These are phyloP conservation scores for Cephonodes hylas DNA, from an alignment of 2,888 invertebrate genomes.

Conservation along the genomic window DNA sequence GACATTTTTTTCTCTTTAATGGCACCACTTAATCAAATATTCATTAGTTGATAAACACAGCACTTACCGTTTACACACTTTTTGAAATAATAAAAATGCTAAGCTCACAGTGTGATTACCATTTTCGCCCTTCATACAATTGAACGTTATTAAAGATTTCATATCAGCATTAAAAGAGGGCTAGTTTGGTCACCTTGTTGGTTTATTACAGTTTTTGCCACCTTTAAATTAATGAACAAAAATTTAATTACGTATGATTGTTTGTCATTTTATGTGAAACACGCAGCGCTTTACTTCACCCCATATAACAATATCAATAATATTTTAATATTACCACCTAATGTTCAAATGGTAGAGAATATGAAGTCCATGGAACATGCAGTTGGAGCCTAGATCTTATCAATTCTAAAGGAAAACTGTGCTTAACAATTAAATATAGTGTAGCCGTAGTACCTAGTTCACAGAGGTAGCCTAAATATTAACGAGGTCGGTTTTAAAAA, in stretches of 20 bases:
- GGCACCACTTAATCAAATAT: conserved; percentile 46
- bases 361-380: too few species aligned
- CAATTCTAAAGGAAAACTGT: too few species aligned
- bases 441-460: too few species aligned
- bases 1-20: conserved; percentile 29
- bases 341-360: too few species aligned
- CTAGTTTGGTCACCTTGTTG: background rate
- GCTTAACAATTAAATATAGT: too few species aligned
- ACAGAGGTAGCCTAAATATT: background rate
- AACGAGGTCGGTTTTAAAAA: background rate
- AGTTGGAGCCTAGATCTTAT: too few species aligned
- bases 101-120: conserved; percentile 4
- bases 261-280: too few species aligned
- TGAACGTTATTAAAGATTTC: conserved; percentile 2
- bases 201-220: background rate
- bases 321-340: too few species aligned
- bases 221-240: background rate
- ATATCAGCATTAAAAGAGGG: background rate
- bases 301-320: too few species aligned
- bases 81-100: conserved; percentile 8
- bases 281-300: too few species aligned
- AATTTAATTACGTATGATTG: background rate
- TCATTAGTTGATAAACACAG: conserved; percentile 33
- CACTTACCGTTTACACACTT: conserved; percentile 17
- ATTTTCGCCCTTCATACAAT: conserved; percentile 3